These are phyloP conservation scores for Chroicocephalus ridibundus DNA, from an alignment of 2,113 vertebrate species.

Conservation along the genomic window DNA sequence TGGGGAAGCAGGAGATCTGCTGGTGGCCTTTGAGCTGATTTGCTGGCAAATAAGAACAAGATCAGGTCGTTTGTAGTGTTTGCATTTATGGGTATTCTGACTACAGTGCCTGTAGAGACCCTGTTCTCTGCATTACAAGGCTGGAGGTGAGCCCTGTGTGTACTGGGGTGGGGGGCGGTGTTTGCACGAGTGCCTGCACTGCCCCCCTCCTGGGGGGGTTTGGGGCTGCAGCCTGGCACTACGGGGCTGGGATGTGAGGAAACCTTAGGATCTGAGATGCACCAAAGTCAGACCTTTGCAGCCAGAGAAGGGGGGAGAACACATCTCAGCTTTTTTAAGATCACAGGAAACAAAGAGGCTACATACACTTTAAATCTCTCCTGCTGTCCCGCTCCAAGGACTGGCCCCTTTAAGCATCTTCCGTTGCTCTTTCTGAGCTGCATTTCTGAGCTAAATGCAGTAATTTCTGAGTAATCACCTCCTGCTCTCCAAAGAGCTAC, in stretches of 20 bases:
- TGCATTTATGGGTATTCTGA: neutral
- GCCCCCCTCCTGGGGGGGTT: neutral
- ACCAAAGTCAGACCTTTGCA: neutral
- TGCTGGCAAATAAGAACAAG: neutral
- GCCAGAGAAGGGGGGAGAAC: neutral
- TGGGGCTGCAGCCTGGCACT: neutral
- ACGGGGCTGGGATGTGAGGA: rapidly evolving
- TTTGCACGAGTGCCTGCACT: neutral
- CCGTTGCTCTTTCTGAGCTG: neutral
- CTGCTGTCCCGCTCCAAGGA: neutral
- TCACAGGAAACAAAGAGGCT: neutral
- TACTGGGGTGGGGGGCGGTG: neutral
- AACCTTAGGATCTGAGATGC: neutral
- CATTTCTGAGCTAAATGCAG: neutral
- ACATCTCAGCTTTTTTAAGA: neutral
- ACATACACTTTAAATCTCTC: neutral
- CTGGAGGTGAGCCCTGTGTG: neutral
- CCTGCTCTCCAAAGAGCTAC: neutral
- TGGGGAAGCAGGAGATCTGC: neutral
- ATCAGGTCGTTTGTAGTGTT: neutral
- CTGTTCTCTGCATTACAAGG: neutral
- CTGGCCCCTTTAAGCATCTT: neutral
- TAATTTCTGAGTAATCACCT: neutral
- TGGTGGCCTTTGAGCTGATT: neutral
- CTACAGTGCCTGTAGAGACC: neutral